Conservation (phyloP, 2,888 invertebrate species). For the Pteria penguin region DNA sequence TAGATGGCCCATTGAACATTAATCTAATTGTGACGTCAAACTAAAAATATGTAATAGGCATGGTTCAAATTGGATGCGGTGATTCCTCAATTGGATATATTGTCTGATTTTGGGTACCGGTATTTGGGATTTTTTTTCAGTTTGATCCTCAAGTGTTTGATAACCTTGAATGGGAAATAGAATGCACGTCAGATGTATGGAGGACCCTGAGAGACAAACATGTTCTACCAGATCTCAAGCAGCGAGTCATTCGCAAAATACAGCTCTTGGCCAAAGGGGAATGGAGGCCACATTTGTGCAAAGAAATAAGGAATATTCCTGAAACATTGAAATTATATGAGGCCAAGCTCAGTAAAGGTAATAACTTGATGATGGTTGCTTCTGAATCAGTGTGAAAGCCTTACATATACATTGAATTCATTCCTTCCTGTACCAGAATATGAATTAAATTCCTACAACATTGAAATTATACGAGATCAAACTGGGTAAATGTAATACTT, state of each 20-base stretch:
- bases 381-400: no score
- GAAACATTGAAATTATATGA: conserved; percentile 60
- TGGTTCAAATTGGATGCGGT: no score
- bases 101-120: no score
- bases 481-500: conserved; percentile 49
- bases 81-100: no score
- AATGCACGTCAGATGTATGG: conserved; percentile 72
- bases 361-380: not conserved
- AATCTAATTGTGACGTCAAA: no score
- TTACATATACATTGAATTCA: no score
- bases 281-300: conserved; percentile 63
- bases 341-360: conserved; percentile 61
- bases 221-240: conserved; percentile 58
- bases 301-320: conserved; percentile 58
- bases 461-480: conserved; percentile 66
- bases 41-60: no score
- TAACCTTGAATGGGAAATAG: conserved; percentile 73
- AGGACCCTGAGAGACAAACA: conserved; percentile 63
- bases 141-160: conserved; percentile 64
- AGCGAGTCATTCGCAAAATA: conserved; percentile 61
- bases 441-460: conserved; percentile 55
- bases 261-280: conserved; percentile 70
- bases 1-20: no score
- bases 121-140: no score
- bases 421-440: conserved; percentile 61